These are phyloP conservation scores for Tricholauxania praeusta DNA, from an alignment of 2,888 invertebrate species.

Conservation along the genomic window DNA sequence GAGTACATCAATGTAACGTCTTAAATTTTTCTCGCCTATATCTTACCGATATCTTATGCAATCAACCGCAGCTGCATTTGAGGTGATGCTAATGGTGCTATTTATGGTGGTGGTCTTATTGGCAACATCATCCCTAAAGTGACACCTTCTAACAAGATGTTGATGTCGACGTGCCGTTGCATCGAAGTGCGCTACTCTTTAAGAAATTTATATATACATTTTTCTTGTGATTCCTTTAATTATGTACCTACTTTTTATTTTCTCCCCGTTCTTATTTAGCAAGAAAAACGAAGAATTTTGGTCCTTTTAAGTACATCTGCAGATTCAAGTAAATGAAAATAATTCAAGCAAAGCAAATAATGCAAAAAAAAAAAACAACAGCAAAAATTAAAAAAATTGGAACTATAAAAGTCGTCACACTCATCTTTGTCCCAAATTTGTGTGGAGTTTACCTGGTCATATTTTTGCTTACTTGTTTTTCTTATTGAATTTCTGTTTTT, in stretches of 20 bases:
- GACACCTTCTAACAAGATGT: constrained; percentile 28
- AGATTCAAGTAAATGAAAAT: constrained; percentile 27
- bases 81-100: constrained; percentile 47
- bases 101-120: not conserved
- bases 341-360: constrained; percentile 29
- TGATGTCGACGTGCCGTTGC: not conserved
- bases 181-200: not conserved
- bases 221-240: not conserved
- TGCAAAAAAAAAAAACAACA: constrained; percentile 15
- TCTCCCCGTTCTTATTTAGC: too few species aligned
- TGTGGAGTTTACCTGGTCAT: too few species aligned
- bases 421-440: too few species aligned
- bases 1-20: too few species aligned
- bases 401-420: too few species aligned
- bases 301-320: constrained; percentile 14
- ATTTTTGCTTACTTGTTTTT: too few species aligned
- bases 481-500: too few species aligned
- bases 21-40: too few species aligned
- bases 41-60: not conserved
- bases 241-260: too few species aligned
- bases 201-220: not conserved
- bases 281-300: too few species aligned
- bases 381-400: not conserved
- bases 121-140: not conserved
- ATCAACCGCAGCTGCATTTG: constrained; percentile 26